Percentiles rank a stretch among this genome's conserved stretches.
phyloP scores from a whole-genome alignment of 2,888 invertebrate genomes.

The Aleiodes alternator region DNA sequence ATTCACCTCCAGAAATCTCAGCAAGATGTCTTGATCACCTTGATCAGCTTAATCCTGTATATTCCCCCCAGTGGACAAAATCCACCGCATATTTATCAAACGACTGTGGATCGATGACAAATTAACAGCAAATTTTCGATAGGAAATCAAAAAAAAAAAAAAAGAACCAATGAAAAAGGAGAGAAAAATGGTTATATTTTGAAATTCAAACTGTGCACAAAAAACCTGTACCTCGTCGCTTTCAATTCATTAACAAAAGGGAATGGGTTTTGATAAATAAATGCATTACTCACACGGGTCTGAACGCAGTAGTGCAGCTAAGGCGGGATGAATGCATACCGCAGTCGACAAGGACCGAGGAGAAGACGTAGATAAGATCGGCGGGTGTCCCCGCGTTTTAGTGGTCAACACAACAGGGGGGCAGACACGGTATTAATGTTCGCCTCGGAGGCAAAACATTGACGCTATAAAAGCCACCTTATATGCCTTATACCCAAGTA shows the following conservation, averaged over 20 bases:
- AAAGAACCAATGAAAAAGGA: too few species aligned
- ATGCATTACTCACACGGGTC: constrained; percentile 73
- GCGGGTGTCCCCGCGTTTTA: constrained; percentile 75
- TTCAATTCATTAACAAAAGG: constrained; percentile 73
- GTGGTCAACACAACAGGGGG: constrained; percentile 72
- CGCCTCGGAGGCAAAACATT: constrained; percentile 54
- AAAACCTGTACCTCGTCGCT: constrained; percentile 49
- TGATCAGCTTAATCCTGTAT: neutral
- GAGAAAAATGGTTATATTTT: neutral
- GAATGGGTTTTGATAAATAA: constrained; percentile 73
- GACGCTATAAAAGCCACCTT: constrained; percentile 45
- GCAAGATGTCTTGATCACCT: constrained; percentile 12
- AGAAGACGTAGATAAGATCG: constrained; percentile 74
- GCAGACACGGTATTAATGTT: constrained; percentile 75
- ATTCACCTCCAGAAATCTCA: constrained; percentile 42
- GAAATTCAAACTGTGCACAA: neutral
- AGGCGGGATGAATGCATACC: constrained; percentile 73
- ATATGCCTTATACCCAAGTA: constrained; percentile 8
- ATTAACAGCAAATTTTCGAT: constrained; percentile 1
- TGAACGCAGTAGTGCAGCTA: constrained; percentile 35
- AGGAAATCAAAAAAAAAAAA: neutral
- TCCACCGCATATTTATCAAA: too few species aligned
- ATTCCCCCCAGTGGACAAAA: neutral
- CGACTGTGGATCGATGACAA: constrained; percentile 1
- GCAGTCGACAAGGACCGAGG: constrained; percentile 71